Base-by-base conservation (phyloP, 2,113 vertebrate species). In the Strix aluco region DNA sequence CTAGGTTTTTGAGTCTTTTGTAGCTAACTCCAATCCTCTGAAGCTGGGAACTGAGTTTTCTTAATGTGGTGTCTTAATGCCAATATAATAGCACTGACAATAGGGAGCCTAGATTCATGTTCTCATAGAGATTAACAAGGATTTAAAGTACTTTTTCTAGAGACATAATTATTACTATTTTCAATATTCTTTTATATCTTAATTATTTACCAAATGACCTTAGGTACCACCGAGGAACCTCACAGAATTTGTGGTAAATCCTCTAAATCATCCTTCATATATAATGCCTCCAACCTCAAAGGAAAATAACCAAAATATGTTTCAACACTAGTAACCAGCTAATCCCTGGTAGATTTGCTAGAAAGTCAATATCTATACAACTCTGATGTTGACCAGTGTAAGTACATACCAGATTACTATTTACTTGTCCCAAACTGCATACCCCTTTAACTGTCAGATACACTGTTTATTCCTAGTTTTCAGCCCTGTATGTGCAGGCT, bases 141-240 rank as follows among this genome's bases (percentile, higher is more conserved):
- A 86, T 82, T 88, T 93, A 71, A 88, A 88, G 32, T 72, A 66
- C 29, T 77, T 89, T 94, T 82, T 77, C 62, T 77, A 42, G 32
- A 93, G 54, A 90, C 4, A 59, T 51, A 83, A 94, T 96, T 96
- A 88, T 72, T 87, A 54, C 34, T 49, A 29, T 80, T 95, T 92
- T 82, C 23, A 65, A 4, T 14, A 12, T 66, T 88, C 21, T 93
- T 82, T 85, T 61, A 74, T 72, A n/a, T 71, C 27, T 65, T 89
- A 40, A 75, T 85, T 70, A 42, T 59, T 93, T 90, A 86, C 22
- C n/a, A 65, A 84, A 88, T 42, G 71, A 80, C 36, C 47, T 58
- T 91, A 63, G 10, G 47, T 86, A 58, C 22, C 71, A 30, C 10
- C 1, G 3, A 81, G 54, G 20, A 32, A 66, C 46, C 22, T 78